Evolutionary conservation across 2,113 vertebrate genomes (phyloP), one percentile per base, ranked within the genome.

Genomic region (Progne subis): DNA sequence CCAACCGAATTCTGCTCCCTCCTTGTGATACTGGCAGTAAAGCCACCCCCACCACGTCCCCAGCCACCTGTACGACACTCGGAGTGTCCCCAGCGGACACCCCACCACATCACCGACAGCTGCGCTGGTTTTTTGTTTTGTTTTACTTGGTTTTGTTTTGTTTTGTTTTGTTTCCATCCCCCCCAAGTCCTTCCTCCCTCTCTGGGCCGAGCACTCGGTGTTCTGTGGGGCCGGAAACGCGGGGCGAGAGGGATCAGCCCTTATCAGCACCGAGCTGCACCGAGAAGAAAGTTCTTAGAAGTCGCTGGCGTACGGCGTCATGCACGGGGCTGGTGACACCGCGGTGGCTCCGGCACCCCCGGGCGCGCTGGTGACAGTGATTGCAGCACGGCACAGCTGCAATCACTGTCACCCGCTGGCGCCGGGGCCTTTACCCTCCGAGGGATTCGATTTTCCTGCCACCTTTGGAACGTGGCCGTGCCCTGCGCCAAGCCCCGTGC

Each of bases 281-380:
- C 5, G 1, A 92, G 3, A 85, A 87, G 65, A 91, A 94, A 96
- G 90, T 96, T 96, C 96, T 96, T 96, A 94, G 96, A 96, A 96
- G 92, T 91, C 46, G 11, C 57, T 78, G 2, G 12, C 1, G 8
- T 17, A 53, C 23, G 8, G 80, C 67, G 67, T 37, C 75, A 43
- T 79, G 89, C 79, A 44, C 12, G 0, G 80, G 24, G 70, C 25
- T 70, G 84, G 71, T 14, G 80, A 83, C 44, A 63, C 79, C 14
- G 19, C 37, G 9, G 80, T 18, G 8, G 71, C 95, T 89, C 64
- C 41, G 41, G 78, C 72, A 76, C 14, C 59, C 52, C 57, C 24
- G 7, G 76, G 14, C 47, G n/a, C 2, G 25, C 32, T 31, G 41
- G 29, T 3, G 37, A 89, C 92, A 82, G 5, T 92, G 94, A 94